These are phyloP conservation scores for Diarsia rubi DNA, from an alignment of 2,888 invertebrate genomes.

Conservation along the genomic window DNA sequence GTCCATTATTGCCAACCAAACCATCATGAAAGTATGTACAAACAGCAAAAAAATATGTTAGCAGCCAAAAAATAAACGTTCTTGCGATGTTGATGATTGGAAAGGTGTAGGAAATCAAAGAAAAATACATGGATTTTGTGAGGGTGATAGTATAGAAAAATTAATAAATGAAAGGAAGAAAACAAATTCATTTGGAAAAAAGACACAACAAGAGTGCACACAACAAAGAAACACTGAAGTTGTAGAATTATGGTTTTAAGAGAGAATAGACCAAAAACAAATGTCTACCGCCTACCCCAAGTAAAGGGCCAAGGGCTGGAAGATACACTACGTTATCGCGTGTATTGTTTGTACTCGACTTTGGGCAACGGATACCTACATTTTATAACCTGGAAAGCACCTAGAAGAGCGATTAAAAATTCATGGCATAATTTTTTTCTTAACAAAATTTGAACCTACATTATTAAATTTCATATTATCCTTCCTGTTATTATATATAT, in stretches of 20 bases:
- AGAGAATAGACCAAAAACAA: not conserved
- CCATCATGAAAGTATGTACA: slow-evolving; percentile 15
- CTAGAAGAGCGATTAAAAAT: not conserved
- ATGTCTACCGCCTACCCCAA: not conserved
- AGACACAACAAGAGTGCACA: too few relatives aligned
- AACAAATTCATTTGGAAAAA: too few relatives aligned
- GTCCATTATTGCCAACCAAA: slow-evolving; percentile 10
- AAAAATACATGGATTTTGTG: not conserved
- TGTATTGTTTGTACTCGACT: not conserved
- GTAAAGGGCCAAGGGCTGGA: not conserved
- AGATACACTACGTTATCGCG: not conserved
- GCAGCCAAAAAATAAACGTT: not conserved
- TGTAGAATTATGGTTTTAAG: not conserved
- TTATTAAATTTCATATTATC: too few relatives aligned
- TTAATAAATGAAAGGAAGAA: not conserved
- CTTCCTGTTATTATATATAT: too few relatives aligned
- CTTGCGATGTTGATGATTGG: too few relatives aligned
- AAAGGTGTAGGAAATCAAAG: not conserved
- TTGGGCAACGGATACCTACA: not conserved
- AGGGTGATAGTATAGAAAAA: not conserved
- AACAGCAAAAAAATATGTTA: not conserved
- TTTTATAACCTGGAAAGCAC: not conserved
- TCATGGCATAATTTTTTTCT: too few relatives aligned
- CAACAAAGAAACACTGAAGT: too few relatives aligned
- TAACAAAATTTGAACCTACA: too few relatives aligned